Conservation (phyloP, 1,140 invertebrate genomes). For the Bombus pascuorum region DNA sequence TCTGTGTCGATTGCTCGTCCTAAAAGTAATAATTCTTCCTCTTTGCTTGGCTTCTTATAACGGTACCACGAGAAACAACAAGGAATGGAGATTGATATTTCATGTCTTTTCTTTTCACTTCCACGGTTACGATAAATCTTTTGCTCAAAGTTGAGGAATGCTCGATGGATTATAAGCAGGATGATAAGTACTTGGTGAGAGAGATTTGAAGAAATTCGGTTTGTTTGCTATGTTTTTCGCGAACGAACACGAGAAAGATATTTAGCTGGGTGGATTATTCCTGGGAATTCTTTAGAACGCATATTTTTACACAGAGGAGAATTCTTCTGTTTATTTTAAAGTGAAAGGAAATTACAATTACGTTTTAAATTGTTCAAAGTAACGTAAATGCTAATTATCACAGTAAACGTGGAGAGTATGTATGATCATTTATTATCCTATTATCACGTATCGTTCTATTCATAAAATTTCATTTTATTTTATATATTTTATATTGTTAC, state of each 20-base stretch:
- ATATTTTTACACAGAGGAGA: no score
- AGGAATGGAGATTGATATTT: slow-evolving; percentile 6
- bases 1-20: background rate
- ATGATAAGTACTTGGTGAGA: no score
- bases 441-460: no score
- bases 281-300: background rate
- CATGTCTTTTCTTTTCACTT: background rate
- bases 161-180: slow-evolving; percentile 10
- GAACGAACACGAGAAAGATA: background rate
- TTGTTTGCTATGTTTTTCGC: background rate
- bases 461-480: no score
- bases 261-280: background rate
- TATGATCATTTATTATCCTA: no score
- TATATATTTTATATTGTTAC: no score
- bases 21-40: background rate
- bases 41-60: background rate
- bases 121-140: background rate
- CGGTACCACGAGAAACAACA: background rate
- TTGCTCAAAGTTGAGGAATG: background rate
- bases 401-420: no score
- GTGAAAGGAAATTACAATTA: no score
- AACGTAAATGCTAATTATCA: no score
- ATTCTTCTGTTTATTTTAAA: no score
- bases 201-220: background rate
- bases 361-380: no score